Base-by-base conservation (phyloP, 2,113 vertebrate genomes). In the Coryphaenoides rupestris region DNA sequence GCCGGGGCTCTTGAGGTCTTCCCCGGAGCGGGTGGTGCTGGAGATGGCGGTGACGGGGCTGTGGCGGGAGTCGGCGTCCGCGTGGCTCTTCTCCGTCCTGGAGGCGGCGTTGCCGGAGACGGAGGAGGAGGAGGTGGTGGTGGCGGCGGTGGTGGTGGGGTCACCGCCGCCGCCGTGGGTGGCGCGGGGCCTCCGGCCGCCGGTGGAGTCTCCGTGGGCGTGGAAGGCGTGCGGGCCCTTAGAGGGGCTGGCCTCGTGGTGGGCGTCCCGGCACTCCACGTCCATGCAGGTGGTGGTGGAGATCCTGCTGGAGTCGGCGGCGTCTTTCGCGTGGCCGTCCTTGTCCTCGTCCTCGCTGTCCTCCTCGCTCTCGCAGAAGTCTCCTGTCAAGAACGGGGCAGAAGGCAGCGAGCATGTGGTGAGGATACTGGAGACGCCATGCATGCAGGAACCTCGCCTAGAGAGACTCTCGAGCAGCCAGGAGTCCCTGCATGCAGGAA, bases 301-400 rank as follows among this genome's bases (percentile, higher is more conserved):
- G 77, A 98, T 96, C 84, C 94, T 96, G 62, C 90, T 92, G 0
- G 93, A 88, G 58, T 98, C 97, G 9, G 83, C 90, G 16, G 86
- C 90, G 49, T 97, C 96, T 2, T 90, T 91, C 64, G 87, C 67
- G 60, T 91, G 90, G 2, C 87, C 94, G 22, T 98, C 96, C 82
- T 97, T 97, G 65, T 94, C 95, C 65, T 98, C 97, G 0, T 96
- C 91, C 19, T 99, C 97, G 73, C 95, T 98, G 65, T 99, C 96
- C 1, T 92, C 96, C 5, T 98, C 96, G 70, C 95, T 99, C 84
- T 94, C 93, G 4, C 94, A 96, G 75, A 93, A 90, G 83, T 96
- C 96, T 99, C 5, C 10, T 5, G 28, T 33, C 28, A 33, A 10
- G 28, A 1, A 33, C 5, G 28, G 10, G 28, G 28, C 5, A 33